Evolutionary conservation across 1,140 invertebrate genomes (phyloP), one percentile per base, ranked within the genome.

Genomic region (Dendrolimus punctatus): DNA sequence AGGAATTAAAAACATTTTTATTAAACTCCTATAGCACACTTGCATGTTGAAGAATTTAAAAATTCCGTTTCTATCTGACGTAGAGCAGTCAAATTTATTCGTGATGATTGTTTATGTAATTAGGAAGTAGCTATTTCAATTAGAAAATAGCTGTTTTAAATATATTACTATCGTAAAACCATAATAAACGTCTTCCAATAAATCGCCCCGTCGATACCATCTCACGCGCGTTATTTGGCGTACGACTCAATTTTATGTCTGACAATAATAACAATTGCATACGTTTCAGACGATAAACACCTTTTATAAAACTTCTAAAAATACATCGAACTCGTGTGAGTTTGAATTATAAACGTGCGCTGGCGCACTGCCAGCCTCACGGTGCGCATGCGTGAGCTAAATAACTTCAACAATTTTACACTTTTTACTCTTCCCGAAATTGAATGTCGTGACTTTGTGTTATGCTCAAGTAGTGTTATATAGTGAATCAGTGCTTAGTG

Each of bases 221-320:
- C 5, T n/a, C 1, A 45, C 23, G 43, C n/a, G 43, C 43, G 43
- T 45, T 6, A 37, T 37, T 23, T 6, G 8, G 37, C 9, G 8
- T 46, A 46, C 5, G n/a, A 36, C 44, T 53, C 42, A 44, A 40
- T 49, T 51, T 55, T 49, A 46, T 57, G 39, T 52, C 45, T 42
- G 58, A 53, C 53, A 60, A 62, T 59, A 66, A 64, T 60, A 66
- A 64, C 63, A 64, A 66, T 68, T 67, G 55, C 61, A 66, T 64
- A 57, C 65, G 49, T 46, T 45, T 58, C 62, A 51, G 55, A 65
- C 56, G 63, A 72, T 82, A 82, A 85, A 85, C 79, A 82, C 68
- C 62, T 77, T 81, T 81, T 80, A 75, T 84, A 82, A 83, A 82
- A 71, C 62, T 76, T 85, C 80, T 84, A 85, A 81, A 75, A 84